phyloP scores from a whole-genome alignment of 2,888 invertebrate genomes.

The Nowickia ferox region DNA sequence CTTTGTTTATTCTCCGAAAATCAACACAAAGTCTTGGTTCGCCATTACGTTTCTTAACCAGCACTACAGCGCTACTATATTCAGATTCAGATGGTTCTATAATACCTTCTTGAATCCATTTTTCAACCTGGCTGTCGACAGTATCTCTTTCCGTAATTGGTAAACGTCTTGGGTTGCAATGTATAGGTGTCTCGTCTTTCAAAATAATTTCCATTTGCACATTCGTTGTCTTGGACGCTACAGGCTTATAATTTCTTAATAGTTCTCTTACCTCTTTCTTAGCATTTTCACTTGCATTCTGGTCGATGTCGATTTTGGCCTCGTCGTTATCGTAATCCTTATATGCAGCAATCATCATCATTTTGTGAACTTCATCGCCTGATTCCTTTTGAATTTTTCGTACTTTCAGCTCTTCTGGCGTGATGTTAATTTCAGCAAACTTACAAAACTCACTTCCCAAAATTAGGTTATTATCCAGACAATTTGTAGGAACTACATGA shows the following conservation, averaged over 20 bases:
- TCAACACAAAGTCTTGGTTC: slow-evolving; percentile 72
- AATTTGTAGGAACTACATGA: slow-evolving; percentile 47
- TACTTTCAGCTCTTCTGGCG: slow-evolving; percentile 4
- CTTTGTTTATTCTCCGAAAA: too few species aligned
- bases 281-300: not conserved
- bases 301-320: slow-evolving; percentile 40
- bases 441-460: slow-evolving; percentile 45
- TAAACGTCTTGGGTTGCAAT: slow-evolving; percentile 42
- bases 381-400: slow-evolving; percentile 14
- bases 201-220: slow-evolving; percentile 56
- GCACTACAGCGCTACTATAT: slow-evolving; percentile 75
- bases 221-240: slow-evolving; percentile 37
- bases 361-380: not conserved
- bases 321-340: slow-evolving; percentile 21
- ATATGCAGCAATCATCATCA: not conserved
- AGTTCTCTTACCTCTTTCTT: slow-evolving; percentile 16
- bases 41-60: slow-evolving; percentile 74
- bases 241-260: slow-evolving; percentile 35
- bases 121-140: slow-evolving; percentile 52
- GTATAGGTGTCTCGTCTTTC: slow-evolving; percentile 70
- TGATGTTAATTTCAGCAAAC: slow-evolving; percentile 36
- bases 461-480: slow-evolving; percentile 39
- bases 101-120: slow-evolving; percentile 60
- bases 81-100: slow-evolving; percentile 65
- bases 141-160: slow-evolving; percentile 39